Evolutionary conservation across 1,140 invertebrate genomes (phyloP).

Genomic region (Armadillidium nasatum): DNA sequence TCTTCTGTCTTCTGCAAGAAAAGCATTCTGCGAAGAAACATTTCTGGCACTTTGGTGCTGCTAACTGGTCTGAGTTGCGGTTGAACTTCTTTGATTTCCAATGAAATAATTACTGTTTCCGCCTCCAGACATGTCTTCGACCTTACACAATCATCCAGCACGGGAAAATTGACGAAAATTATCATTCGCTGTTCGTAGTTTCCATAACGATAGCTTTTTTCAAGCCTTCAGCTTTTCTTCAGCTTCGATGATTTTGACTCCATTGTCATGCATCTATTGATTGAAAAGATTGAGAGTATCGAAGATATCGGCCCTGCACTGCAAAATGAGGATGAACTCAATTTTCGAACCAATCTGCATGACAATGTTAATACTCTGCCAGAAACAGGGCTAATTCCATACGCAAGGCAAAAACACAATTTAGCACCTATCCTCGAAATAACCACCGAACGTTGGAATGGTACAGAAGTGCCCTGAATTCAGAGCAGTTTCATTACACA

Average conservation of each 20-base stretch:
- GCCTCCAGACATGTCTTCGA: slow-evolving; percentile 20
- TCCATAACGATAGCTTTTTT: slow-evolving; percentile 43
- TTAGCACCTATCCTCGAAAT: slow-evolving; percentile 32
- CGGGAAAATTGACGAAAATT: slow-evolving; percentile 42
- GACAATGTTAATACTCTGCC: slow-evolving; percentile 28
- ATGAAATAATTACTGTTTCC: too few species aligned
- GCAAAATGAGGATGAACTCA: slow-evolving; percentile 41
- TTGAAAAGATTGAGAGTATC: slow-evolving; percentile 32
- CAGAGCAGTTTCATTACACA: slow-evolving; percentile 33
- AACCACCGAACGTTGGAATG: slow-evolving; percentile 29
- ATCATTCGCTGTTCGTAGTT: slow-evolving; percentile 40
- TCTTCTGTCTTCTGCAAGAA: too few species aligned
- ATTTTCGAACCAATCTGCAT: slow-evolving; percentile 30
- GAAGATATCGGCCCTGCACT: slow-evolving; percentile 37
- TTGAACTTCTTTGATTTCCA: too few species aligned
- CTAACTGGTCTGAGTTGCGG: too few species aligned
- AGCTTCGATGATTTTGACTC: slow-evolving; percentile 41
- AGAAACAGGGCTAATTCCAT: slow-evolving; percentile 34
- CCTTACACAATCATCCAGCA: slow-evolving; percentile 36
- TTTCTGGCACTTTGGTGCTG: too few species aligned
- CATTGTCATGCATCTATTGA: slow-evolving; percentile 39
- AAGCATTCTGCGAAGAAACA: too few species aligned
- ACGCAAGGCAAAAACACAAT: slow-evolving; percentile 38
- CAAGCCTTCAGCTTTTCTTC: slow-evolving; percentile 40
- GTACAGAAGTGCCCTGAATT: slow-evolving; percentile 33